Evolutionary conservation across 1,140 invertebrate genomes (phyloP), one percentile per base, ranked within the genome.

Genomic region (Monochamus saltuarius): DNA sequence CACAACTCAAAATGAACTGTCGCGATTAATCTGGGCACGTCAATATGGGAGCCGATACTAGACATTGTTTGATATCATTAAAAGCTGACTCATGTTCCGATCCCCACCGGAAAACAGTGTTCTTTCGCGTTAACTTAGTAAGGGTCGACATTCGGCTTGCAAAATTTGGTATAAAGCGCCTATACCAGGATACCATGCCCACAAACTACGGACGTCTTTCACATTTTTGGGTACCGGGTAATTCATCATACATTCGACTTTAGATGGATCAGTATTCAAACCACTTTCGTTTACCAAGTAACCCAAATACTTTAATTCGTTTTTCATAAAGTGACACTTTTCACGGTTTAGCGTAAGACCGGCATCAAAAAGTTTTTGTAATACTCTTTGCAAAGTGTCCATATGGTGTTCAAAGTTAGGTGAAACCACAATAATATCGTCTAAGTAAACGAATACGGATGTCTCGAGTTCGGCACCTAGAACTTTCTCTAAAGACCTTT

Each of bases 261-360:
- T 82, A n/a, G 69, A 66, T 1, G 75, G 75, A 62, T 78, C 73
- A 0, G 75, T 69, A 17, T 69, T 59, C 2, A 80, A 17, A 10
- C 79, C 78, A n/a, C 64, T 29, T 8, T 59, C 39, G 42, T 70
- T 65, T 8, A 59, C 56, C 0, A 51, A 29, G 50, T 51, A 59
- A 9, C 56, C 56, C 13, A 59, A 50, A 59, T 59, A 59, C 19
- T 29, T 29, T 29, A 29, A 39, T 59, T 29, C 29, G 14, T 4
- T 19, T 34, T 13, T 8, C 16, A 50, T 51, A n/a, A 56, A 57
- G 1, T 37, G 3, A 59, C 55, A 59, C 38, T 59, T 63, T 7
- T 54, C 49, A 1, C 34, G n/a, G 47, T 50, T 64, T 0, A 64
- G 35, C 4, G 58, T 63, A 2, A 59, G 14, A 29, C 50, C 46